These are phyloP conservation scores for Rhineura floridana DNA, from an alignment of 2,113 vertebrate species.

Conservation along the genomic window DNA sequence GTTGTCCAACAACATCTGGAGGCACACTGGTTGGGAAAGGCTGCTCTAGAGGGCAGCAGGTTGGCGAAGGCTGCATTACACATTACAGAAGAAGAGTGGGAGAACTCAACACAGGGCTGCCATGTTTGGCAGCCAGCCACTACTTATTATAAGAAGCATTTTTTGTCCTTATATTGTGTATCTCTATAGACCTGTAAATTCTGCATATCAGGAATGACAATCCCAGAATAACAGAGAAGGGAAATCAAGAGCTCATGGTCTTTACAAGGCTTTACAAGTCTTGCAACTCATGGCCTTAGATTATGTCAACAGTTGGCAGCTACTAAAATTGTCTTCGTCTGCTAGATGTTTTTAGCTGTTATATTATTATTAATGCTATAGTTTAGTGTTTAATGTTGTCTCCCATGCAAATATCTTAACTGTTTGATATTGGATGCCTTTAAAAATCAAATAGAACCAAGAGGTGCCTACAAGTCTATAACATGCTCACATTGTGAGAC, in stretches of 20 bases:
- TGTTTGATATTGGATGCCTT: no score
- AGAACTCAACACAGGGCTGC: not conserved
- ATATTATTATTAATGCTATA: no score
- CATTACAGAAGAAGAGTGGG: not conserved
- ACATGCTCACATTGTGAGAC: not conserved
- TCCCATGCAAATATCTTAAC: no score
- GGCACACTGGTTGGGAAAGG: no score
- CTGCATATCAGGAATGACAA: not conserved
- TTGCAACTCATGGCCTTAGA: not conserved
- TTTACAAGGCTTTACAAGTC: not conserved
- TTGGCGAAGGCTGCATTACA: no score
- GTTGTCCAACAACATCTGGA: no score
- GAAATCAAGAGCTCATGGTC: not conserved
- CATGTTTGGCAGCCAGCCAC: not conserved
- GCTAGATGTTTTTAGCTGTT: no score
- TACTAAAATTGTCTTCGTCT: no score
- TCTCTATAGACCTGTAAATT: not conserved
- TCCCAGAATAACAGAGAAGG: not conserved
- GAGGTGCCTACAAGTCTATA: not conserved
- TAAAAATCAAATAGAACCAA: not conserved
- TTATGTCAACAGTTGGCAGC: not conserved
- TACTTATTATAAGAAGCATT: not conserved
- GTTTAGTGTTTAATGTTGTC: no score
- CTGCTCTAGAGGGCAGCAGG: no score
- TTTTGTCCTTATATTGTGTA: not conserved